phyloP scores from a whole-genome alignment of 2,113 vertebrate genomes.

The Entelurus aequoreus region DNA sequence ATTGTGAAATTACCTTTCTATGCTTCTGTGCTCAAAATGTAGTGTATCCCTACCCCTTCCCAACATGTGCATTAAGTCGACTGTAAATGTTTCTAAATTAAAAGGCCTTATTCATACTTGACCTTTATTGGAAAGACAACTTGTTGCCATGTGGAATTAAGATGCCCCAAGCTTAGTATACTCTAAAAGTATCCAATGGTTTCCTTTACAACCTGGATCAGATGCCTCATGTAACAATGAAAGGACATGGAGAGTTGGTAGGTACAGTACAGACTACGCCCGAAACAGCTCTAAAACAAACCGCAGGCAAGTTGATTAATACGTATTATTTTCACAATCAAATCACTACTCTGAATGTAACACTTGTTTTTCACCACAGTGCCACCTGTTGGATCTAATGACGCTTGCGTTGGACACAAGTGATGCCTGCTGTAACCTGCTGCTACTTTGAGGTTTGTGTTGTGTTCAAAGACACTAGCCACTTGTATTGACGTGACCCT shows the following conservation, averaged over 20 bases:
- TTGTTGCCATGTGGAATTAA: no score
- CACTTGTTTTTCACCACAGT: neutral
- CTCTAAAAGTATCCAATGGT: neutral
- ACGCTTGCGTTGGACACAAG: neutral
- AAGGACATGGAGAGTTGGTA: neutral
- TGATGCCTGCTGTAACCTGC: neutral
- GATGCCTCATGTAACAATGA: neutral
- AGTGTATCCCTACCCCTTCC: neutral
- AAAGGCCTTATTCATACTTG: conserved; percentile 53
- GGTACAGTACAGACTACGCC: neutral
- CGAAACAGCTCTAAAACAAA: neutral
- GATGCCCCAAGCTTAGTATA: no score
- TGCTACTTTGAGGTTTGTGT: neutral
- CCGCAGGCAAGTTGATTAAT: neutral
- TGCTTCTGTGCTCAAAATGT: conserved; percentile 33
- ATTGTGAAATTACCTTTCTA: conserved; percentile 41
- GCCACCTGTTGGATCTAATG: neutral
- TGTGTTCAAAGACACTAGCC: no score
- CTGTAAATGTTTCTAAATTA: conserved; percentile 57
- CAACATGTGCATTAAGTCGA: conserved; percentile 11
- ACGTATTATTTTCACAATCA: neutral
- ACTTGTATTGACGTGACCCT: neutral
- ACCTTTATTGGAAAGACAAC: neutral
- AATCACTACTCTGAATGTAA: neutral
- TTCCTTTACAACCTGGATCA: neutral